These are phyloP conservation scores for Diabrotica virgifera DNA, from an alignment of 1,140 invertebrate species.

Conservation along the genomic window DNA sequence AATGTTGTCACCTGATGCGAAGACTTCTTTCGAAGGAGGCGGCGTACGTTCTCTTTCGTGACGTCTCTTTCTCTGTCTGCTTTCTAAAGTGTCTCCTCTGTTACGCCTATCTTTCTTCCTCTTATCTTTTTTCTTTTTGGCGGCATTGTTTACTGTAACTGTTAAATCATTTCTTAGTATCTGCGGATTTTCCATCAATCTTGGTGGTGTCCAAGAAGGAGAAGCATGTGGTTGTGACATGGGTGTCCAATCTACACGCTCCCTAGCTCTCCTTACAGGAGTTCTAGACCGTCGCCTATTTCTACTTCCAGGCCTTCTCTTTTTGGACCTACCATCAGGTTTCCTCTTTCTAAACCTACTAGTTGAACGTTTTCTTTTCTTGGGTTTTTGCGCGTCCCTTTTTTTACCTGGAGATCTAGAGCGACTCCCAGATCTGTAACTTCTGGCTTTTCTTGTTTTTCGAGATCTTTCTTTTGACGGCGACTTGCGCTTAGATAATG, in stretches of 20 bases:
- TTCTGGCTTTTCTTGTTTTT: slow-evolving; percentile 46
- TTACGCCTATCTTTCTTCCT: slow-evolving; percentile 50
- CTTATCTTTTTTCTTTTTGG: slow-evolving; percentile 59
- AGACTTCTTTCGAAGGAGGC: slow-evolving; percentile 81
- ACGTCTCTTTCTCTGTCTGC: slow-evolving; percentile 53
- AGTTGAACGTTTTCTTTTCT: slow-evolving; percentile 40
- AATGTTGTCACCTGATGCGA: slow-evolving; percentile 88
- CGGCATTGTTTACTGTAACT: slow-evolving; percentile 55
- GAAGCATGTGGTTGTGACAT: slow-evolving; percentile 36
- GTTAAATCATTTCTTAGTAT: slow-evolving; percentile 48
- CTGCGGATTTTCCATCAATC: slow-evolving; percentile 34
- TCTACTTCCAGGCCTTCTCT: slow-evolving; percentile 33
- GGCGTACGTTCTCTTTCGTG: slow-evolving; percentile 55
- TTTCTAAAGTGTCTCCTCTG: slow-evolving; percentile 50
- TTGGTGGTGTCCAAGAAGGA: slow-evolving; percentile 53
- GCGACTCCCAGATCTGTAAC: slow-evolving; percentile 52
- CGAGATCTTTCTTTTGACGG: slow-evolving; percentile 41
- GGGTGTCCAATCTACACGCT: slow-evolving; percentile 40
- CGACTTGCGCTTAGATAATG: slow-evolving; percentile 28
- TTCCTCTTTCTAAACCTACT: slow-evolving; percentile 40
- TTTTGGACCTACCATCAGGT: slow-evolving; percentile 34
- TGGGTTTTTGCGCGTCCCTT: slow-evolving; percentile 45
- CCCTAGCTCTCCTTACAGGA: slow-evolving; percentile 25
- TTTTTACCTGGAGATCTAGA: slow-evolving; percentile 50
- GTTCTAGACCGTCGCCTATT: slow-evolving; percentile 29